phyloP scores from a whole-genome alignment of 2,113 vertebrate genomes.

The Cromileptes altivelis region DNA sequence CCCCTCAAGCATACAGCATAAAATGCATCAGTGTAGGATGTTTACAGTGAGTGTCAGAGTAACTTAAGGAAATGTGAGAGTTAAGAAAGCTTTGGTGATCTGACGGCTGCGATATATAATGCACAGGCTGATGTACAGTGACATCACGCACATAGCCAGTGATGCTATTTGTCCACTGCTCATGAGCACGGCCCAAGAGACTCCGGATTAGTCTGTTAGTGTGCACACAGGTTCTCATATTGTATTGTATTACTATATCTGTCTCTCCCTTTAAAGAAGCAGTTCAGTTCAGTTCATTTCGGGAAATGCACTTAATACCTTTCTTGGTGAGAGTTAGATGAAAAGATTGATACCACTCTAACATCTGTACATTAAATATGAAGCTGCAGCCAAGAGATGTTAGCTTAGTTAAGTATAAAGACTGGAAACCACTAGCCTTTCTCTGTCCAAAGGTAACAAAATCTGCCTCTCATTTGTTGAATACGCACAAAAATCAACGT shows the following conservation, averaged over 20 bases:
- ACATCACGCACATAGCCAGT: conserved; percentile 25
- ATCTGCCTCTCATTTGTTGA: no score
- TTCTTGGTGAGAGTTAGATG: conserved; percentile 4
- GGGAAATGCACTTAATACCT: background rate
- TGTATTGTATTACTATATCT: background rate
- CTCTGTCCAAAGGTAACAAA: no score
- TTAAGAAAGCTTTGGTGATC: conserved; percentile 56
- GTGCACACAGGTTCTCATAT: background rate
- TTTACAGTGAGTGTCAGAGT: conserved; percentile 64
- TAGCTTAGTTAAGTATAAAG: background rate
- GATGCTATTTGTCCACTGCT: conserved; percentile 8
- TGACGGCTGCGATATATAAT: conserved; percentile 20
- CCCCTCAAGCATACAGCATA: conserved; percentile 49
- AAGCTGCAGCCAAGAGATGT: background rate
- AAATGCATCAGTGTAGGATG: conserved; percentile 39
- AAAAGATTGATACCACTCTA: conserved; percentile 1
- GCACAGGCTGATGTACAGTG: conserved; percentile 17
- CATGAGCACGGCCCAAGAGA: conserved; percentile 10
- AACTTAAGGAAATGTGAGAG: conserved; percentile 43
- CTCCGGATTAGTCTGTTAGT: background rate
- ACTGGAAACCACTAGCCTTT: no score
- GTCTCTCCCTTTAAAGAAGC: conserved; percentile 8
- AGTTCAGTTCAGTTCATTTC: background rate
- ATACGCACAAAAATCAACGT: no score
- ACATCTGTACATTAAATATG: background rate